A percentile compares a stretch with the other conserved stretches of the same genome.
These are phyloP conservation scores for Oryzias melastigma DNA, from an alignment of 2,113 vertebrate genomes.

Conservation along the genomic window DNA sequence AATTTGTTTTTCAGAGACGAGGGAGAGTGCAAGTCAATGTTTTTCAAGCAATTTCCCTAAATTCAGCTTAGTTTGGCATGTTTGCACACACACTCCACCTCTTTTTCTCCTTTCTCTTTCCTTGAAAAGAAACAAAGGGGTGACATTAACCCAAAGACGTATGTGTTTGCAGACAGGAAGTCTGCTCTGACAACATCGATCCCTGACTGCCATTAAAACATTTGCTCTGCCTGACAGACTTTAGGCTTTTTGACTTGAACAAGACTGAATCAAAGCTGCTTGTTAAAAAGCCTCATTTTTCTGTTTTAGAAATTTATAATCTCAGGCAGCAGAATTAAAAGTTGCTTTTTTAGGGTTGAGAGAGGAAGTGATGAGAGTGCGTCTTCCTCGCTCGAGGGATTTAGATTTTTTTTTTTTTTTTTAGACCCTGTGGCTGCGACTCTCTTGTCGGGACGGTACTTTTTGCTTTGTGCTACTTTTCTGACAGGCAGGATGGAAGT, in stretches of 20 bases:
- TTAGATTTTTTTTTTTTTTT: constrained; percentile 41
- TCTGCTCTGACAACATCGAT: constrained; percentile 75
- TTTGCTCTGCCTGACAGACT: constrained; percentile 79
- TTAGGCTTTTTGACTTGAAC: constrained; percentile 64
- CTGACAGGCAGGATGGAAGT: constrained; percentile 37
- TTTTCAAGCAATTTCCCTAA: constrained; percentile 68
- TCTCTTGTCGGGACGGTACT: constrained; percentile 38
- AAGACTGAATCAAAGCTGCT: constrained; percentile 72
- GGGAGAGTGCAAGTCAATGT: constrained; percentile 50
- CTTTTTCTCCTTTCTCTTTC: neutral
- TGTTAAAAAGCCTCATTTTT: constrained; percentile 62
- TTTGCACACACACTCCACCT: constrained; percentile 5
- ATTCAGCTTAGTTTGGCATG: constrained; percentile 46
- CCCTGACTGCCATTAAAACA: constrained; percentile 79
- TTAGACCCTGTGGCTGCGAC: constrained; percentile 30
- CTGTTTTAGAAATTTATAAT: constrained; percentile 10
- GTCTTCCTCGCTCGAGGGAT: constrained; percentile 53
- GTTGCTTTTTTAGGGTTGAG: constrained; percentile 38
- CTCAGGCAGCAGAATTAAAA: constrained; percentile 29
- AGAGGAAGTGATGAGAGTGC: constrained; percentile 56
- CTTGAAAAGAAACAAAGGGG: constrained; percentile 22
- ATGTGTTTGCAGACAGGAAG: constrained; percentile 78
- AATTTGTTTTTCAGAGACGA: constrained; percentile 77
- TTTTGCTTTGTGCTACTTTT: constrained; percentile 35
- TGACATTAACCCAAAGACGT: constrained; percentile 42